Evolutionary conservation across 1,140 invertebrate genomes (phyloP).

Genomic region (Helicoverpa armigera): DNA sequence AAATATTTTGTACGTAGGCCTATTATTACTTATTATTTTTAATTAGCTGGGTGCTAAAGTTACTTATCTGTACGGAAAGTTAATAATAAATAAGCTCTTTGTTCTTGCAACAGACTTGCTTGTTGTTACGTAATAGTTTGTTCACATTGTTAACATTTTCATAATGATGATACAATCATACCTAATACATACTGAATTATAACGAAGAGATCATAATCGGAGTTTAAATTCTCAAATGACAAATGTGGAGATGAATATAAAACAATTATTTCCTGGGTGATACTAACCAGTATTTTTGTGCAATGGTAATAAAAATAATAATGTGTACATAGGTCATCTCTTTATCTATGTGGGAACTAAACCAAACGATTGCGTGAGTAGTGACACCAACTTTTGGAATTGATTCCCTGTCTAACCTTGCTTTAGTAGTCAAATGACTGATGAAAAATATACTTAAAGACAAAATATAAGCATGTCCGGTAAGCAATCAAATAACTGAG

Average conservation of each 20-base stretch:
- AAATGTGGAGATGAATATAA: too few relatives aligned
- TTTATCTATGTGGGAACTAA: too few relatives aligned
- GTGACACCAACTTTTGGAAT: too few relatives aligned
- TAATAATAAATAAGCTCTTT: constrained; percentile 4
- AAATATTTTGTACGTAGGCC: constrained; percentile 26
- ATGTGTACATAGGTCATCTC: too few relatives aligned
- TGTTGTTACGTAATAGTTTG: constrained; percentile 9
- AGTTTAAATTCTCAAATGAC: too few relatives aligned
- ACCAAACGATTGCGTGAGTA: too few relatives aligned
- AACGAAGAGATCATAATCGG: neutral
- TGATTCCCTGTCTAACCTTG: neutral
- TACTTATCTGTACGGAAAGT: constrained; percentile 5
- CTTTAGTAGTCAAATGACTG: neutral
- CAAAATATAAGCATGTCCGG: neutral
- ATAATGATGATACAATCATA: neutral
- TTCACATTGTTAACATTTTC: neutral
- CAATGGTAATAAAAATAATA: too few relatives aligned
- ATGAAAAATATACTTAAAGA: too few relatives aligned
- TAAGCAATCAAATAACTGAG: constrained; percentile 16
- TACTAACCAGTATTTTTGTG: too few relatives aligned
- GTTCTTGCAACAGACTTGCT: constrained; percentile 21
- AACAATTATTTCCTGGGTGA: too few relatives aligned
- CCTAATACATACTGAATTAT: neutral
- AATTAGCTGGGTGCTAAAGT: constrained; percentile 8
- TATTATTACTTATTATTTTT: constrained; percentile 14